Base-by-base conservation (phyloP, 2,113 vertebrate genomes). In the Phodopus roborovskii region DNA sequence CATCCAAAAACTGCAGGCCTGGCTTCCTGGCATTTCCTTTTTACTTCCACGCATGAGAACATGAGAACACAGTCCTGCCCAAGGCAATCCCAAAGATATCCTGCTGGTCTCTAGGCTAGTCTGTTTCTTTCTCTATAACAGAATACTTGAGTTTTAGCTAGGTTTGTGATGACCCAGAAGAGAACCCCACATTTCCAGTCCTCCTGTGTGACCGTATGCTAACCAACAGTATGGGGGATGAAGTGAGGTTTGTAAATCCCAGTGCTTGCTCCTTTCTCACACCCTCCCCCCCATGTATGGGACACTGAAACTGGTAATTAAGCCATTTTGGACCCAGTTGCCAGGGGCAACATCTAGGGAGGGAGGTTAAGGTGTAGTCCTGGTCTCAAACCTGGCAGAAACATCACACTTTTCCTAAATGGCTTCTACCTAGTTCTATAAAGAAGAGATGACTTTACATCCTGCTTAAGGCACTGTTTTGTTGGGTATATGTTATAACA, bases 131-230 rank as follows among this genome's bases (percentile, higher is more conserved):
- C 64, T 84, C 58, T 60, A 2, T 36, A 83, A n/a, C 1, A 92
- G 88, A 90, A 94, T 16, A 42, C 53, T 53, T 56, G 39, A 53
- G 39, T 94, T 97, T 71, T 30, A 81, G 60, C 36, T 39, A 92
- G 94, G 28, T 20, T 30, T 12, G 24, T 9, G 24, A 26, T 36
- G 73, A 30, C 50, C 66, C 66, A 20, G 33, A 56, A 86, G 79
- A 53, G 17, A 94, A 45, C 4, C 64, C 19, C 53, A 28, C 1
- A 19, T 58, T 89, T 89, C 39, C 86, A 42, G 85, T 68, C 30
- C 45, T 84, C 42, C 19, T 48, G 2, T 50, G 64, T 24, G 81
- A 88, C 58, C 3, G 5, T 17, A 36, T 0, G 3, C 15, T 81
- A 58, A 50, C 33, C 83, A 84, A 79, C 12, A 39, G 62, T 24